phyloP scores from a whole-genome alignment of 2,888 invertebrate species.

The Agriopis leucophaearia region DNA sequence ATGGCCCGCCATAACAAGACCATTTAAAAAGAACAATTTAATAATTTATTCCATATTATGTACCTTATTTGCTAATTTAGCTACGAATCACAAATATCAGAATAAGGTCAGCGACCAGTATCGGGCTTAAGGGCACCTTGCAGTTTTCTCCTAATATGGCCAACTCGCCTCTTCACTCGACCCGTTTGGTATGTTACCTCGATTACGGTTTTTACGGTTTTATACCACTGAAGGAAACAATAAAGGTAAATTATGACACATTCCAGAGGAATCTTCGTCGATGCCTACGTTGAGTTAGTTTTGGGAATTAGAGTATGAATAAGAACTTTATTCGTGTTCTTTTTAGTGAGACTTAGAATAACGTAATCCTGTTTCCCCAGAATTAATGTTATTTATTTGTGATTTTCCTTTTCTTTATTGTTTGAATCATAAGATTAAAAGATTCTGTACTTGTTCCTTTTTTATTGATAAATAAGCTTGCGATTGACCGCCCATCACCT shows the following conservation, averaged over 20 bases:
- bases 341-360: not conserved
- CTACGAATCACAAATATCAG: conserved; percentile 27
- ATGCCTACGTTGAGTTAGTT: conserved; percentile 16
- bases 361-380: not conserved
- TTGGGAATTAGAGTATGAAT: conserved; percentile 26
- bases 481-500: too few relatives aligned
- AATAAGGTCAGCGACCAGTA: conserved; percentile 44
- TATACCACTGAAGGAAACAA: conserved; percentile 35
- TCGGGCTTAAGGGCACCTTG: conserved; percentile 40
- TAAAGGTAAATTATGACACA: conserved; percentile 31
- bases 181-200: conserved; percentile 34
- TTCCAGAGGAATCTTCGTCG: conserved; percentile 25
- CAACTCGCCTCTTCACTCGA: conserved; percentile 29
- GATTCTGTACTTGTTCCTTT: not conserved
- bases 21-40: conserved; percentile 14
- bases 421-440: not conserved
- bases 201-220: conserved; percentile 36
- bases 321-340: not conserved
- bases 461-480: too few relatives aligned
- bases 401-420: not conserved
- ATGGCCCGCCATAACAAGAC: not conserved
- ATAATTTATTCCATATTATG: conserved; percentile 1
- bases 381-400: not conserved
- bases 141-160: conserved; percentile 35
- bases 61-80: conserved; percentile 31